Evolutionary conservation across 2,888 invertebrate species (phyloP).

Genomic region (Apocheima hispidaria): DNA sequence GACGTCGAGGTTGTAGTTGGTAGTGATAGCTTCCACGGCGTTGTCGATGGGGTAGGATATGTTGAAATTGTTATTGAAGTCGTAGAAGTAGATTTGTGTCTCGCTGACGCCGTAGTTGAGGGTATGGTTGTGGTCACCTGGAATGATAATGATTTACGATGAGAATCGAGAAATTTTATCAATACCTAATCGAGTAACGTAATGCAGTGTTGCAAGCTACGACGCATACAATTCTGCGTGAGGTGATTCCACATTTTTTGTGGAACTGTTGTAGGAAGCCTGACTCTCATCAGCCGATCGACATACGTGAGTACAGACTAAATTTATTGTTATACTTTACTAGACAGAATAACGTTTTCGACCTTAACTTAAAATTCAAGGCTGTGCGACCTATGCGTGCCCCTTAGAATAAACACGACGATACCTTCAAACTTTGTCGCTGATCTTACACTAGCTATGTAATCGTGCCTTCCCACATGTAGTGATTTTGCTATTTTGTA

Average conservation of each 20-base stretch:
- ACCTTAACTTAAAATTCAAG: neutral
- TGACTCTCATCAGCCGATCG: too few species aligned
- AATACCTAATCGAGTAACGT: neutral
- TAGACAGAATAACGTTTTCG: neutral
- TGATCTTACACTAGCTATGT: too few species aligned
- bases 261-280: too few species aligned
- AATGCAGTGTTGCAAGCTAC: neutral
- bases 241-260: neutral
- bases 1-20: slow-evolving; percentile 67
- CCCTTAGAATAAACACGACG: neutral
- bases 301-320: too few species aligned
- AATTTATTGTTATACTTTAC: too few species aligned
- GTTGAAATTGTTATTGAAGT: slow-evolving; percentile 76
- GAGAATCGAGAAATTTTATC: neutral
- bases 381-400: neutral
- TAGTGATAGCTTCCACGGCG: slow-evolving; percentile 64
- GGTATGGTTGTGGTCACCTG: slow-evolving; percentile 75
- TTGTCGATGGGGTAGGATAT: slow-evolving; percentile 63
- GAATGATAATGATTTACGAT: slow-evolving; percentile 10
- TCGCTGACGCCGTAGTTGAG: slow-evolving; percentile 67
- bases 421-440: neutral
- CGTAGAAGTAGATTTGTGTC: slow-evolving; percentile 72
- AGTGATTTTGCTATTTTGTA: neutral
- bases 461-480: neutral
- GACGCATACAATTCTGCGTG: too few species aligned